Conservation (phyloP, 2,113 vertebrate genomes). For the Ammospiza nelsoni region DNA sequence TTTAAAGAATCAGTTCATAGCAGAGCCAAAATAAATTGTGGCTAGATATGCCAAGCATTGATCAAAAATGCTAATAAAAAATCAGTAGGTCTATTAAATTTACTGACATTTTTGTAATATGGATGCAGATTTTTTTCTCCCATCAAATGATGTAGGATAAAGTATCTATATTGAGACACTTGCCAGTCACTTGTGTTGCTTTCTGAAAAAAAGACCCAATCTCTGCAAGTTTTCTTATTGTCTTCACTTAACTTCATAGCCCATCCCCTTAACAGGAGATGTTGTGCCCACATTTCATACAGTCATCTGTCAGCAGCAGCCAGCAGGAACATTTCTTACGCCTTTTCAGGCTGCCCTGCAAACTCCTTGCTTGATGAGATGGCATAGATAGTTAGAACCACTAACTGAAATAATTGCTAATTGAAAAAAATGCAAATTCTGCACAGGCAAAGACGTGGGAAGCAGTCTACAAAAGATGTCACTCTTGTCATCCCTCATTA, state of each 20-base stretch:
- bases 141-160: background rate
- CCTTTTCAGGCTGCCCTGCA: background rate
- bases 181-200: background rate
- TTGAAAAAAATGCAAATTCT: background rate
- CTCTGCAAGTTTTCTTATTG: background rate
- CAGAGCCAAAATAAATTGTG: background rate
- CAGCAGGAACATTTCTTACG: background rate
- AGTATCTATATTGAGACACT: background rate
- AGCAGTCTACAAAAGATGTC: background rate
- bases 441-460: background rate
- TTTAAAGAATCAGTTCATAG: background rate
- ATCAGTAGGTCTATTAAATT: background rate
- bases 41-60: background rate
- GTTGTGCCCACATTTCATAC: background rate
- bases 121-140: background rate
- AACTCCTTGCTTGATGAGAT: background rate
- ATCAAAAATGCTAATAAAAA: background rate
- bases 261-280: background rate
- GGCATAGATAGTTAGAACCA: background rate
- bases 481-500: conserved; percentile 32
- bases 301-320: background rate
- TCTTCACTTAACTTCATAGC: background rate
- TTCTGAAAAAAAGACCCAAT: background rate
- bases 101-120: background rate
- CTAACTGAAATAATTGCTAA: background rate